These are phyloP conservation scores for Casuarius casuarius DNA, from an alignment of 2,113 vertebrate genomes.

Conservation along the genomic window DNA sequence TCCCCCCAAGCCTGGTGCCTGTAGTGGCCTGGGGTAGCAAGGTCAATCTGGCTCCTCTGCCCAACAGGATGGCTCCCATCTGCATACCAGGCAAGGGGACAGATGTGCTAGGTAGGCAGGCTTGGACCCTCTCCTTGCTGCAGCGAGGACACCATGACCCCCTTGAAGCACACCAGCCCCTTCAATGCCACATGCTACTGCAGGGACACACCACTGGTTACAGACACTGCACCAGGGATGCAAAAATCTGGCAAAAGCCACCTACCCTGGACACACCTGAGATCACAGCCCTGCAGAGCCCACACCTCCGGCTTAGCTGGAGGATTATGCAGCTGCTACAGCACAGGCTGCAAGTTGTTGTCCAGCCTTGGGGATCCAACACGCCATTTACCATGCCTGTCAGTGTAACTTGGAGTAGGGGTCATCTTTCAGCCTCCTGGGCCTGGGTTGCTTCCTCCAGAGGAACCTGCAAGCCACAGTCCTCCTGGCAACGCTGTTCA, in stretches of 20 bases:
- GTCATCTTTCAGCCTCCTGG: not conserved
- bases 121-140: not conserved
- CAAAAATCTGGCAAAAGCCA: not conserved
- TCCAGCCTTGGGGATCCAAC: not conserved
- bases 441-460: not conserved
- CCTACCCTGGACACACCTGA: not conserved
- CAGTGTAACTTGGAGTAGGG: accelerated
- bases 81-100: accelerated
- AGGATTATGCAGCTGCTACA: not conserved
- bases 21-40: not conserved
- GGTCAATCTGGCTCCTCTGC: not conserved
- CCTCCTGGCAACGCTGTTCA: not conserved
- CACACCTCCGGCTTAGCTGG: not conserved
- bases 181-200: not conserved
- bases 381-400: not conserved
- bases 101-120: not conserved
- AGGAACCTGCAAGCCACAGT: not conserved
- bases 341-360: not conserved
- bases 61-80: not conserved
- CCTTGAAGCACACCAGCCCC: not conserved
- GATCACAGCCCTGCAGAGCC: not conserved
- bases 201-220: not conserved
- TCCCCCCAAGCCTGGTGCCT: not conserved
- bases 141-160: not conserved
- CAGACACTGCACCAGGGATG: not conserved